Percentiles rank a stretch among this genome's conserved stretches.
Conservation (phyloP, 2,113 vertebrate genomes). For the Nothobranchius kuhntae region DNA sequence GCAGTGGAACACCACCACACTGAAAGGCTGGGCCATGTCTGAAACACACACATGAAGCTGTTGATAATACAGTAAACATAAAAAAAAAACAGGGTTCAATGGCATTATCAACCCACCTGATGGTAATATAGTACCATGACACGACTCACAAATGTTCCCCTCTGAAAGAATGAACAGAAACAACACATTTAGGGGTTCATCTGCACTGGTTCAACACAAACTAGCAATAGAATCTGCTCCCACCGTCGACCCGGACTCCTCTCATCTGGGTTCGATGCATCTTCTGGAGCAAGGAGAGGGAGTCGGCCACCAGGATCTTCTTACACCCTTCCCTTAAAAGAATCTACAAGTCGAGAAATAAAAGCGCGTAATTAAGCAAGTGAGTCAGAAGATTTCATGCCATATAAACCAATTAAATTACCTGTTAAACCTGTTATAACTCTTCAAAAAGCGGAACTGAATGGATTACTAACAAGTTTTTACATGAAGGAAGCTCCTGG, state of each 20-base stretch:
- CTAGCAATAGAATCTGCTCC: constrained; percentile 17
- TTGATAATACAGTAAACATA: neutral
- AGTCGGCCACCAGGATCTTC: constrained; percentile 97
- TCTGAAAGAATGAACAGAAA: constrained; percentile 81
- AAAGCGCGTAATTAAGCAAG: too few relatives aligned
- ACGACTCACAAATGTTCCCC: constrained; percentile 94
- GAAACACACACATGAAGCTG: constrained; percentile 40
- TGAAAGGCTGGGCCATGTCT: constrained; percentile 91
- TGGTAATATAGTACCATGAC: constrained; percentile 89
- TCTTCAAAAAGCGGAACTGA: too few relatives aligned
- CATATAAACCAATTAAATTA: too few relatives aligned
- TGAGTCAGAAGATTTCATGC: too few relatives aligned
- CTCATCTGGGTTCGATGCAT: constrained; percentile 96
- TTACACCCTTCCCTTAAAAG: constrained; percentile 95
- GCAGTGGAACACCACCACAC: constrained; percentile 92
- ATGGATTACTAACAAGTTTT: too few relatives aligned
- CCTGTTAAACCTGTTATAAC: too few relatives aligned
- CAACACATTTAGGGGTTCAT: neutral
- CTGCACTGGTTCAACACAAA: neutral
- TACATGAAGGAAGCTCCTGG: too few relatives aligned
- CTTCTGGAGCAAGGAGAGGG: constrained; percentile 92
- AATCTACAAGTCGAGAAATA: constrained; percentile 79
- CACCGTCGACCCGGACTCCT: constrained; percentile 91
- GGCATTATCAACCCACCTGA: constrained; percentile 82
- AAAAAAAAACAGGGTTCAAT: neutral